A percentile compares a stretch with the other conserved stretches of the same genome.
Evolutionary conservation across 2,113 vertebrate genomes (phyloP).

Genomic region (Clarias macrocephalus): DNA sequence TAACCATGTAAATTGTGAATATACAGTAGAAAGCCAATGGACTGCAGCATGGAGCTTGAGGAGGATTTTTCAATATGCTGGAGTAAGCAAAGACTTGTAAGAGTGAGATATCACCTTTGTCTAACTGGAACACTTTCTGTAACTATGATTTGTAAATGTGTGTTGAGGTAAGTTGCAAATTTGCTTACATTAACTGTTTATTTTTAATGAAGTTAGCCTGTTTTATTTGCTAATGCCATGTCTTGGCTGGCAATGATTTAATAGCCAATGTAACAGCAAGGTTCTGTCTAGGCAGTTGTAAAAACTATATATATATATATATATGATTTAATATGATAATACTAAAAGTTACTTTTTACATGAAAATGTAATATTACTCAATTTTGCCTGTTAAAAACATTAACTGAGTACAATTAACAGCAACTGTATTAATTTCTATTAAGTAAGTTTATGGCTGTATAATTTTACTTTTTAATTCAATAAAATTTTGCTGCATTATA

Average conservation of each 20-base stretch:
- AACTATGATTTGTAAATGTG: neutral
- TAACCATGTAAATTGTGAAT: neutral
- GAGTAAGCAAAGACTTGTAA: neutral
- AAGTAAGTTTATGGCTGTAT: neutral
- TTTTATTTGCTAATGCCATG: neutral
- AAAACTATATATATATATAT: no score
- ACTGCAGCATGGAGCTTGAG: neutral
- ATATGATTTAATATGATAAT: neutral
- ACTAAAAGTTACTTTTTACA: neutral
- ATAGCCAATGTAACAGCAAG: neutral
- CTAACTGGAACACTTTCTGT: neutral
- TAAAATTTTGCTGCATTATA: neutral
- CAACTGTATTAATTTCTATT: neutral
- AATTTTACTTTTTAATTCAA: neutral
- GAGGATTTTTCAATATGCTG: neutral
- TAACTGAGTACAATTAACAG: neutral
- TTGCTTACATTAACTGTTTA: neutral
- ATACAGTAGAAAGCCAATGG: neutral
- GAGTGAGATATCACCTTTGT: neutral
- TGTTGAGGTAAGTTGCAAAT: neutral
- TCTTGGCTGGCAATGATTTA: neutral
- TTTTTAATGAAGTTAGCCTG: neutral
- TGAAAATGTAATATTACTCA: neutral
- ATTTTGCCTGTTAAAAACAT: neutral
- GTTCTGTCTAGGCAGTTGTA: neutral